Conservation (phyloP, 2,797 vertebrate species). For the Tapera naevia region DNA sequence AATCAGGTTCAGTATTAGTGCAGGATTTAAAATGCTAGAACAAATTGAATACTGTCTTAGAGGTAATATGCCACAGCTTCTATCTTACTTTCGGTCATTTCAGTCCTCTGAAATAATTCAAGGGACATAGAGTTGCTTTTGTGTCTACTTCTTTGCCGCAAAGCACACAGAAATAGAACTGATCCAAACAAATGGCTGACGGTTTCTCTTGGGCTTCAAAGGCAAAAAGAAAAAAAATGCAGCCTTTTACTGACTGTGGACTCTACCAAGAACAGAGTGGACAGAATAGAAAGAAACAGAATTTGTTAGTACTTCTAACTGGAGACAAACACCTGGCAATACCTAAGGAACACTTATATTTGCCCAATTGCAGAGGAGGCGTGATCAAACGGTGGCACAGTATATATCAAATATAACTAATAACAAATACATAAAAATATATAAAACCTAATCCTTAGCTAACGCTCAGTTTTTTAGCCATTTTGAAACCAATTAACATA, state of each 20-base stretch:
- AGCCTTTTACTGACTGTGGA: background rate
- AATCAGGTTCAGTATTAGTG: background rate
- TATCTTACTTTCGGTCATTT: background rate
- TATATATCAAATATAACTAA: background rate
- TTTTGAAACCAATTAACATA: background rate
- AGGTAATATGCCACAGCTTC: background rate
- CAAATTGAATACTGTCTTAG: background rate
- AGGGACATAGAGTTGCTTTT: background rate
- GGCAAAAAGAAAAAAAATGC: background rate
- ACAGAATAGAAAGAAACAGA: background rate
- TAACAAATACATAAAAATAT: background rate
- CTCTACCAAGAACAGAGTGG: background rate
- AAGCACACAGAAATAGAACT: background rate
- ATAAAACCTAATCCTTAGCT: background rate
- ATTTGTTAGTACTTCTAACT: background rate
- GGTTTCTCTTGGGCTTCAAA: background rate
- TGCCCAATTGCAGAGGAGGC: fast-evolving
- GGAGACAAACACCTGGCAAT: background rate
- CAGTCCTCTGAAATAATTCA: background rate
- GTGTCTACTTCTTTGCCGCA: background rate
- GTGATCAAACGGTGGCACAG: background rate
- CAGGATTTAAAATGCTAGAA: background rate
- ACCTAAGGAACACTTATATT: background rate
- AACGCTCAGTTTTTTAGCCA: background rate
- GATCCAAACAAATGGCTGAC: background rate